These are phyloP conservation scores for Helobdella robusta DNA, from an alignment of 2,888 invertebrate species.

Conservation along the genomic window DNA sequence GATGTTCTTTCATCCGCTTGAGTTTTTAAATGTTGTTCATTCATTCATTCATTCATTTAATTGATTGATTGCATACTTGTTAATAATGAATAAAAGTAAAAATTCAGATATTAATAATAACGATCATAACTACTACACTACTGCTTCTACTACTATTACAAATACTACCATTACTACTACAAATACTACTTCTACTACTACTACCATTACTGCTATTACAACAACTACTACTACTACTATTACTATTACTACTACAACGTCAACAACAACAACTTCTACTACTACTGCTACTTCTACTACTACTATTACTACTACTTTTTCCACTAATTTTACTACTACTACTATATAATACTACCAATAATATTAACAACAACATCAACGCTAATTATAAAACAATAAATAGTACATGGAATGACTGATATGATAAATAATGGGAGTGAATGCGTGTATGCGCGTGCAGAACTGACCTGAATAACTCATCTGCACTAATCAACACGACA, in stretches of 20 bases:
- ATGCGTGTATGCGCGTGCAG: too few species aligned
- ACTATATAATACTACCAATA: constrained; percentile 7
- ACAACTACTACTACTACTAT: constrained; percentile 8
- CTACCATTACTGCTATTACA: constrained; percentile 1
- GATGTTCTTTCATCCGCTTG: too few species aligned
- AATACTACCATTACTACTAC: background rate
- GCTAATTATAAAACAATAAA: background rate
- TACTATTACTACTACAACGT: background rate
- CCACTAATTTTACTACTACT: background rate
- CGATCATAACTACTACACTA: background rate
- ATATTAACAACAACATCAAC: background rate
- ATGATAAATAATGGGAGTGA: too few species aligned
- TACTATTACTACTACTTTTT: constrained; percentile 1
- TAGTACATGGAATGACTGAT: too few species aligned
- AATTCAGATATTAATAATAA: background rate
- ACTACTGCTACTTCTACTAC: background rate
- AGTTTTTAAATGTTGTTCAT: too few species aligned
- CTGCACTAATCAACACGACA: too few species aligned
- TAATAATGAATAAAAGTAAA: too few species aligned
- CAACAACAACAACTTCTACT: background rate
- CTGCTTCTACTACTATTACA: background rate
- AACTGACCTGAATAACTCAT: too few species aligned
- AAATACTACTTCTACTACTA: background rate
- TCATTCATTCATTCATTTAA: too few species aligned
- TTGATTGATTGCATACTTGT: too few species aligned